Conservation (phyloP, 2,888 invertebrate genomes). For the Acanthosoma haemorrhoidale region DNA sequence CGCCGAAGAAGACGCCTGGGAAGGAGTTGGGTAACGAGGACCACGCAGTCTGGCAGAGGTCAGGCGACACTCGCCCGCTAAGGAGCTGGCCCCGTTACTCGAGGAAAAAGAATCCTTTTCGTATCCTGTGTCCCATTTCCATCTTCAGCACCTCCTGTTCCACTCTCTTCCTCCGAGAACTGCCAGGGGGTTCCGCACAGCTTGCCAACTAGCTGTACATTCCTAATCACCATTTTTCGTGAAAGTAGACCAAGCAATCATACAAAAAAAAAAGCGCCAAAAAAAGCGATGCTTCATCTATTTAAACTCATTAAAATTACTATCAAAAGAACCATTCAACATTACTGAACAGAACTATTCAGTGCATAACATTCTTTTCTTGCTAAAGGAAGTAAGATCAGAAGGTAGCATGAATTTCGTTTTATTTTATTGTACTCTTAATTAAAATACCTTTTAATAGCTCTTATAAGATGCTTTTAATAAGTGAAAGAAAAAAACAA, state of each 20-base stretch:
- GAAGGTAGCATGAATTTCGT: no score
- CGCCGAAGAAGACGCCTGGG: no score
- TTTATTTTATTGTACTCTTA: no score
- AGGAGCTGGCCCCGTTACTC: slow-evolving; percentile 3
- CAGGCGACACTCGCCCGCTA: background rate
- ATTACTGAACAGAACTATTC: background rate
- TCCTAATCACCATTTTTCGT: background rate
- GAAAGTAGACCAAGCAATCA: no score
- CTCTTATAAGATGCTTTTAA: no score
- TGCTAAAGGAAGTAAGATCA: no score
- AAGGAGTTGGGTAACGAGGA: background rate
- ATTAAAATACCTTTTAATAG: no score
- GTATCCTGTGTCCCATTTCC: slow-evolving; percentile 10
- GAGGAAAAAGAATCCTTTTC: slow-evolving; percentile 5
- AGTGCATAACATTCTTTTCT: no score
- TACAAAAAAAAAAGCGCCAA: no score
- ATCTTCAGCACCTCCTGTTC: background rate
- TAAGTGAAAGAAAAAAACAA: no score
- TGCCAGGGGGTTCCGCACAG: background rate
- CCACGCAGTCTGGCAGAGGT: slow-evolving; percentile 1
- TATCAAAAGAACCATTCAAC: background rate
- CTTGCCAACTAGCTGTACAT: background rate
- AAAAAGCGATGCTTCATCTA: no score
- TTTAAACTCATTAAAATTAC: no score
- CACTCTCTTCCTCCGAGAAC: background rate